Percentiles rank a stretch among this genome's conserved stretches.
These are phyloP conservation scores for Lampropteryx suffumata DNA, from an alignment of 2,888 invertebrate genomes.

Conservation along the genomic window DNA sequence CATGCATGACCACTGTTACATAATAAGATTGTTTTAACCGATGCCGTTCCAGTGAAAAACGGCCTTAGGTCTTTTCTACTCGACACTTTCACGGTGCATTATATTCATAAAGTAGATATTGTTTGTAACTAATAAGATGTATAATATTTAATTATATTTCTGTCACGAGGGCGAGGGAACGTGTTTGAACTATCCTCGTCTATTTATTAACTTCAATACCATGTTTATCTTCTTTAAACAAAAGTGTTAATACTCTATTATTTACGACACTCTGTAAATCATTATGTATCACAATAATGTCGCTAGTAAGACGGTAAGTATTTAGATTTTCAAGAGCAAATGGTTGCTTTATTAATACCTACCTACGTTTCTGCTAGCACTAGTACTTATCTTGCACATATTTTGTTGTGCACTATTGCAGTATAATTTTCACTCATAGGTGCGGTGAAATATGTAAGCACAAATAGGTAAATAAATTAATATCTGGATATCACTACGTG, in stretches of 20 bases:
- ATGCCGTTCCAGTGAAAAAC: too few species aligned
- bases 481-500: too few species aligned
- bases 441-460: too few species aligned
- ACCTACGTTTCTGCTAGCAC: too few species aligned
- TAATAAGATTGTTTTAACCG: too few species aligned
- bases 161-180: conserved; percentile 38
- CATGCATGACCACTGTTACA: too few species aligned
- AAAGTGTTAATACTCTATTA: conserved; percentile 41
- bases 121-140: not conserved
- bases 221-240: conserved; percentile 42
- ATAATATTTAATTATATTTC: conserved; percentile 1
- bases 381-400: too few species aligned
- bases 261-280: conserved; percentile 37
- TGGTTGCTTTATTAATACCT: too few species aligned
- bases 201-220: conserved; percentile 42
- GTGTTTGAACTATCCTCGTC: conserved; percentile 44
- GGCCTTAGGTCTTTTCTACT: too few species aligned
- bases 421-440: too few species aligned
- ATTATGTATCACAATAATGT: conserved; percentile 26
- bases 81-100: conserved; percentile 25
- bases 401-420: too few species aligned
- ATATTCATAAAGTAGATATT: conserved; percentile 1
- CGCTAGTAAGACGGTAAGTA: not conserved
- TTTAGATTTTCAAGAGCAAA: conserved; percentile 27
- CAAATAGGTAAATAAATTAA: too few species aligned